phyloP scores from a whole-genome alignment of 2,113 vertebrate genomes.

The Burhinus bistriatus region DNA sequence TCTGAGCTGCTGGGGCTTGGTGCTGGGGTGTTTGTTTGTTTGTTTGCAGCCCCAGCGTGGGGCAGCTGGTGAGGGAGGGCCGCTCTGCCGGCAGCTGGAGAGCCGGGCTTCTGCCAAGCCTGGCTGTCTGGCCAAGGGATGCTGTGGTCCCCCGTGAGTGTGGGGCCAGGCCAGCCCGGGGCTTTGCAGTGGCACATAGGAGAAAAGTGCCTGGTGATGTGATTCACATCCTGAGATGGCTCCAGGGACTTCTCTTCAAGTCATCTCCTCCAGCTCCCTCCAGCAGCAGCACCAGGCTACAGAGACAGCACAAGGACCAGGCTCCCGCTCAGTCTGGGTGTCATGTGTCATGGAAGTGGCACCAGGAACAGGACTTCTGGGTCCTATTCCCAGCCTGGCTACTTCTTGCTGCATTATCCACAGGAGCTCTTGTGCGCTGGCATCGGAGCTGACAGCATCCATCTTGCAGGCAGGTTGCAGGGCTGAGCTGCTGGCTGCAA shows the following conservation, averaged over 20 bases:
- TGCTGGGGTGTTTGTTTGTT: conserved; percentile 47
- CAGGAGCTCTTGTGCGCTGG: background rate
- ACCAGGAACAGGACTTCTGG: background rate
- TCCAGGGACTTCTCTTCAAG: rapidly evolving
- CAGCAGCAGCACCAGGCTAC: background rate
- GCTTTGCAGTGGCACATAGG: background rate
- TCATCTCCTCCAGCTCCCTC: background rate
- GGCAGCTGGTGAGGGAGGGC: conserved; percentile 19
- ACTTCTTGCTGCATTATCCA: background rate
- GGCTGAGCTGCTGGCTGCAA: background rate
- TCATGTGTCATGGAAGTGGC: background rate
- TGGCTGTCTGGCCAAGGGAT: background rate
- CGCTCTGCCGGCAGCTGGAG: background rate
- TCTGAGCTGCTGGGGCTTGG: conserved; percentile 20
- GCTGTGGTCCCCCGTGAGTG: rapidly evolving
- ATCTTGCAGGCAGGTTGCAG: background rate
- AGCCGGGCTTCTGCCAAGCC: rapidly evolving
- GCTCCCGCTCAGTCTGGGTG: background rate
- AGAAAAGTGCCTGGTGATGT: background rate
- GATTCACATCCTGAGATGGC: background rate
- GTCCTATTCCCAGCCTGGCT: background rate
- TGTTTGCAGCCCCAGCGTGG: background rate
- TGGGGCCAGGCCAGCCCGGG: background rate
- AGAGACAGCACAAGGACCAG: background rate
- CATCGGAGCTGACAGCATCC: background rate